Base-by-base conservation (phyloP, 2,888 invertebrate genomes). In the Clepsis dumicolana region DNA sequence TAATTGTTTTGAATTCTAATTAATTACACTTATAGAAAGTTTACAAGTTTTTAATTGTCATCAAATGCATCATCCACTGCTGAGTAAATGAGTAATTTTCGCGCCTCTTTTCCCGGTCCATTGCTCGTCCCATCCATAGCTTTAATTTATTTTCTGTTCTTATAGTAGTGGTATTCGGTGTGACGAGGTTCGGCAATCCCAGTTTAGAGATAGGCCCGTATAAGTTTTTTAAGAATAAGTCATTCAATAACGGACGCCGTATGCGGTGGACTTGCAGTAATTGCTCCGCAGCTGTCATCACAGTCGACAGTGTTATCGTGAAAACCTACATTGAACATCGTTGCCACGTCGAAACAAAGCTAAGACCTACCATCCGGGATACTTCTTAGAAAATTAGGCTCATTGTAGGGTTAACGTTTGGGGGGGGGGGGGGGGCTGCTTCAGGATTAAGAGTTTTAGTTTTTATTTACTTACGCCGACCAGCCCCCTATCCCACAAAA, bases 241-340 rank as follows among this genome's bases (percentile, higher is more conserved):
- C 59, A 35, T 63, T 53, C 27, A 53, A 53, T 44, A 50, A 65
- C 24, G 65, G 59, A n/a, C 50, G 56, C 25, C 65, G 57, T 52
- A 27, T 27, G 10, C 54, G 64, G 32, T 71, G 71, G 71, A 38
- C 65, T 5, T 71, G 69, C 65, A 25, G n/a, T 48, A 59, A 44
- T 21, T 71, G 73, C 62, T 65, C 63, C 14, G 73, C 73, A n/a
- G 24, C 54, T 12, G 32, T 72, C 25, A 50, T n/a, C 64, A 72
- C 72, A 8, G 27, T 70, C 27, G 64, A 70, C 38, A 56, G 70
- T 66, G 60, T 41, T 14, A 65, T 71, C 38, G 68, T 73, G 3
- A 38, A 62, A 27, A 66, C 61, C 12, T 4, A 12, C 54, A 53
- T 61, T 7, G 66, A 66, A 53, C 66, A 66, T 7, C 32, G 25